A percentile compares a stretch with the other conserved stretches of the same genome.
Evolutionary conservation across 1,140 invertebrate genomes (phyloP).

Genomic region (Monochamus saltuarius): DNA sequence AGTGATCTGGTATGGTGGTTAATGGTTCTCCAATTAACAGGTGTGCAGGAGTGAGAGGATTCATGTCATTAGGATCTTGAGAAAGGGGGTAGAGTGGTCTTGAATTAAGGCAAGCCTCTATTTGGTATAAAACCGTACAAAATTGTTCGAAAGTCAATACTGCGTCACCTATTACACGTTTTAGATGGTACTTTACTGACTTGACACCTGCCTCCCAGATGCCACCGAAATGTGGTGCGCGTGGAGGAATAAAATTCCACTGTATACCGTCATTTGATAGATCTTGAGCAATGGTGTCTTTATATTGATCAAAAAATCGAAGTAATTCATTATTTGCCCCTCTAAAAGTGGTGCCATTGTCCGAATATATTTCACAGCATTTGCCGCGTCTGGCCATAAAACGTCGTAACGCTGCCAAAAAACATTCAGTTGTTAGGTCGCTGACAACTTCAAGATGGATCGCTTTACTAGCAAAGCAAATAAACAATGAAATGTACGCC

Average conservation of each 20-base stretch:
- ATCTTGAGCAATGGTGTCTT: not conserved
- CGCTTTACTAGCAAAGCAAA: conserved; percentile 43
- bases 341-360: conserved; percentile 21
- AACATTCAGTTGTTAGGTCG: conserved; percentile 33
- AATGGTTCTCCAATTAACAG: conserved; percentile 32
- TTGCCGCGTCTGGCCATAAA: conserved; percentile 39
- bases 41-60: conserved; percentile 31
- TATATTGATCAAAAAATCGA: not conserved
- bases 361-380: conserved; percentile 31
- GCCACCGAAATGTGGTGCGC: not conserved
- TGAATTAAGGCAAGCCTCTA: conserved; percentile 33
- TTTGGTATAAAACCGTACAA: conserved; percentile 22
- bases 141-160: conserved; percentile 9
- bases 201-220: not conserved
- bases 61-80: conserved; percentile 33
- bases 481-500: conserved; percentile 42
- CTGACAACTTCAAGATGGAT: conserved; percentile 47
- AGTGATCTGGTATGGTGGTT: conserved; percentile 6
- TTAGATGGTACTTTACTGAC: not conserved
- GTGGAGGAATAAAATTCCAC: not conserved
- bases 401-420: conserved; percentile 37
- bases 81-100: conserved; percentile 28
- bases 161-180: not conserved
- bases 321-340: conserved; percentile 16
- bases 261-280: not conserved